Conservation (phyloP, 1,140 invertebrate genomes). For the Rhagoletis pomonella region DNA sequence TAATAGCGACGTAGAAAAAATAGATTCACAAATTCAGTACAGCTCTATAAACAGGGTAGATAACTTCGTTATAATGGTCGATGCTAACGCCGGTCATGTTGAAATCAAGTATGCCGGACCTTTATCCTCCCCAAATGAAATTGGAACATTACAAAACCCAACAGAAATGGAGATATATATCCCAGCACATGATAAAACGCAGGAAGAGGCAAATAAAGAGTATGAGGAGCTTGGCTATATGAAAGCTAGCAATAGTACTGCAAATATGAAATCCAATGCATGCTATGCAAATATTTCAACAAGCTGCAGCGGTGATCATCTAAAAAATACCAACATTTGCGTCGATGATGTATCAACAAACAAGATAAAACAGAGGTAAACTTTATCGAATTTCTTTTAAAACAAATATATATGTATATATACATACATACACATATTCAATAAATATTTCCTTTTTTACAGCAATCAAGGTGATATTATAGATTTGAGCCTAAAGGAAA, state of each 20-base stretch:
- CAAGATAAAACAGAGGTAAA: background rate
- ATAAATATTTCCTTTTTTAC: background rate
- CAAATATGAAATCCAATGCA: too few species aligned
- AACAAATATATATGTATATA: background rate
- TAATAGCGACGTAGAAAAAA: background rate
- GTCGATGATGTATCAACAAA: background rate
- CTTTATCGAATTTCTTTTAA: background rate
- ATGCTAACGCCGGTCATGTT: background rate
- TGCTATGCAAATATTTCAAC: too few species aligned
- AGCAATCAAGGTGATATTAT: conserved; percentile 1
- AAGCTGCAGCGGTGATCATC: too few species aligned
- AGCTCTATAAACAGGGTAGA: background rate
- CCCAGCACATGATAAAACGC: background rate
- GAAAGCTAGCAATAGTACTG: too few species aligned
- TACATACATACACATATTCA: background rate
- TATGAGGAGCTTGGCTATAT: too few species aligned
- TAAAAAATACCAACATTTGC: too few species aligned
- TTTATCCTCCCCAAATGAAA: background rate
- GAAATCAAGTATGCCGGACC: background rate
- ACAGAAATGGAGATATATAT: background rate
- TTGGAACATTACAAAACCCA: background rate
- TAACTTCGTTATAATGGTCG: conserved; percentile 3
- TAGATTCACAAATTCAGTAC: background rate
- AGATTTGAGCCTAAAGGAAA: background rate
- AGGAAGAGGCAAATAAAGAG: too few species aligned